Base-by-base conservation (phyloP, 2,797 vertebrate genomes). In the Muraenolepis orangiensis region DNA sequence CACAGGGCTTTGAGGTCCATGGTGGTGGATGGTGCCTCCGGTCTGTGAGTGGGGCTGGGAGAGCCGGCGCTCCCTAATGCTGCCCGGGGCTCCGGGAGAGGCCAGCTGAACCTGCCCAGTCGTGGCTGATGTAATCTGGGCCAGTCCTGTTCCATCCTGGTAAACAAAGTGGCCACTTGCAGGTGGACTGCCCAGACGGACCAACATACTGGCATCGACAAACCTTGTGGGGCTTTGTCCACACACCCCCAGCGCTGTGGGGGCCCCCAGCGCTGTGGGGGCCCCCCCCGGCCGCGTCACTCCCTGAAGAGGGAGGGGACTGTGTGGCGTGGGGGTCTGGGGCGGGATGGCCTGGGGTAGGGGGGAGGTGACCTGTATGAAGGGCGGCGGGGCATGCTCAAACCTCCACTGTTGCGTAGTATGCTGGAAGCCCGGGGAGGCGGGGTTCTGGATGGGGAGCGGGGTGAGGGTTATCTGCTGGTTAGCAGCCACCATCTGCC, bases 1-100 rank as follows among this genome's bases (percentile, higher is more conserved):
- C 3, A 93, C 96, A 0, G 97, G 98, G 84, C 97, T 99, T 84
- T 98, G 98, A 29, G 97, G 96, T 18, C 96, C 98, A 0, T 95
- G 94, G 78, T 99, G 98, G 85, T 98, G 98, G 84, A 99, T 96
- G 32, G 98, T 99, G 72, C 98, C 96, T 3, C 98, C 97, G 0
- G 96, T 96, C 86, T 98, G 98, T 0, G 96, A 94, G 74, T 98
- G 98, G 28, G 98, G 96, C 83, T 99, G 97, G 0, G 97, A 99
- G 1, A 98, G 96, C 70, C 97, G 86, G 67, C 96, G 94, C 61
- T 99, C 97, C 72, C 96, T 90, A 28, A 94, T 94, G 0, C 94
- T 88, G 10, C 94, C 92, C 0, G 96, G 90, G 0, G 93, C 32
- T 28, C 94, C 96, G 0, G 96, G 80, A 18, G 97, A 93, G 0